Evolutionary conservation across 2,113 vertebrate genomes (phyloP).

Genomic region (Suricata suricatta): DNA sequence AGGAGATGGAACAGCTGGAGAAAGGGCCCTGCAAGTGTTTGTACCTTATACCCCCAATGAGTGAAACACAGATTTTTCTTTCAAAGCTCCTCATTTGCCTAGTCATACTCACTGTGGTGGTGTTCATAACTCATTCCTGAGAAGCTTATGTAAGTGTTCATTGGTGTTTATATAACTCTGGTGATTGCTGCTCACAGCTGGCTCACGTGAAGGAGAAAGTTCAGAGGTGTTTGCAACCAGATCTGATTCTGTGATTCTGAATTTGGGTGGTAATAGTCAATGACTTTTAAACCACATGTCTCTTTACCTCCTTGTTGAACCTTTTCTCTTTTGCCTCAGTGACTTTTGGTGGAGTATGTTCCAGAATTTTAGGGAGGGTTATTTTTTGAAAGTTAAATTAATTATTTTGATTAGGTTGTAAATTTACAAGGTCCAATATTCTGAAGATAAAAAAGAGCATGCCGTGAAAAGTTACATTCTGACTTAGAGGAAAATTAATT

Average conservation of each 20-base stretch:
- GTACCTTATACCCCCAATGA: neutral
- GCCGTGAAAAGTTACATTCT: conserved; percentile 20
- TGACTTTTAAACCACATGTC: conserved; percentile 50
- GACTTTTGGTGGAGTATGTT: neutral
- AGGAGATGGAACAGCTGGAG: neutral
- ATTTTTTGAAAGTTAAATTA: conserved; percentile 10
- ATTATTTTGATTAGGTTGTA: conserved; percentile 5
- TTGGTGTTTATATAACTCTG: conserved; percentile 81
- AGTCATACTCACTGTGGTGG: neutral
- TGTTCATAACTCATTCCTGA: conserved; percentile 71
- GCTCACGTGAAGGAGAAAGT: conserved; percentile 78
- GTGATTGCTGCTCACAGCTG: conserved; percentile 62
- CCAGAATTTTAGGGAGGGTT: neutral
- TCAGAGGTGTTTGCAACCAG: conserved; percentile 76
- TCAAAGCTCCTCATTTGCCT: conserved; percentile 33
- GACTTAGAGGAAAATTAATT: conserved; percentile 1
- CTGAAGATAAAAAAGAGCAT: neutral
- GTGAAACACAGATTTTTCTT: neutral
- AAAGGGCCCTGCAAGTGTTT: neutral
- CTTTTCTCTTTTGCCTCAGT: neutral
- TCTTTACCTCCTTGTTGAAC: neutral
- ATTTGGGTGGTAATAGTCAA: conserved; percentile 69
- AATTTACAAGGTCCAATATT: neutral
- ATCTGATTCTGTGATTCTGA: conserved; percentile 74
- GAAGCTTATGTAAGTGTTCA: conserved; percentile 81